Evolutionary conservation across 30 jellyfish, hydroid and myxozoan species (phyloP).

Genomic region (Calvadosia cruxmelitensis): DNA sequence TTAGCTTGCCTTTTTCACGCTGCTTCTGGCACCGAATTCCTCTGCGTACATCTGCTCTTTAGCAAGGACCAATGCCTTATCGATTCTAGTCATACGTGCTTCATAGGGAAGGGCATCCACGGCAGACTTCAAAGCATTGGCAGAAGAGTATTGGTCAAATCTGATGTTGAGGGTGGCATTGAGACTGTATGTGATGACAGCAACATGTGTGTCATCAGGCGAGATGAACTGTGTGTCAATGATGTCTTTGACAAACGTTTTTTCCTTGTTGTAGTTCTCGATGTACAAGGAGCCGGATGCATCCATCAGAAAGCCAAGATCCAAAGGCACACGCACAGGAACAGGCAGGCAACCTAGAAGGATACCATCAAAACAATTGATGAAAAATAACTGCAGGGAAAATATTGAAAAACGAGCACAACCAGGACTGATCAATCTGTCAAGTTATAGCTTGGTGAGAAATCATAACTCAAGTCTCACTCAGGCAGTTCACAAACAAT

Average conservation of each 20-base stretch:
- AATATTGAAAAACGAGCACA: too few species aligned
- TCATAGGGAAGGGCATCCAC: slow-evolving; percentile 54
- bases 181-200: slow-evolving; percentile 57
- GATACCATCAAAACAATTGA: too few species aligned
- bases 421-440: too few species aligned
- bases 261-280: slow-evolving; percentile 39
- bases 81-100: slow-evolving; percentile 56
- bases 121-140: slow-evolving; percentile 18
- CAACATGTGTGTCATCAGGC: slow-evolving; percentile 28
- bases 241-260: slow-evolving; percentile 43
- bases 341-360: slow-evolving; percentile 34
- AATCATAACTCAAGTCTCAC: too few species aligned
- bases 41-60: slow-evolving; percentile 25
- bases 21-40: slow-evolving; percentile 66
- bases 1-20: slow-evolving; percentile 67
- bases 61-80: slow-evolving; percentile 49
- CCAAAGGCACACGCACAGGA: slow-evolving; percentile 20
- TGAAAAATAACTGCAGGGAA: too few species aligned
- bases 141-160: slow-evolving; percentile 23
- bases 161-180: slow-evolving; percentile 41
- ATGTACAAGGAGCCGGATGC: slow-evolving; percentile 60
- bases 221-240: slow-evolving; percentile 32
- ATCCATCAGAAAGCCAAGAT: slow-evolving; percentile 73
- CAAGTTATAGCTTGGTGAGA: too few species aligned
- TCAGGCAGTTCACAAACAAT: too few species aligned